phyloP scores from a whole-genome alignment of 2,888 invertebrate genomes.

The Cheilosia vulpina region DNA sequence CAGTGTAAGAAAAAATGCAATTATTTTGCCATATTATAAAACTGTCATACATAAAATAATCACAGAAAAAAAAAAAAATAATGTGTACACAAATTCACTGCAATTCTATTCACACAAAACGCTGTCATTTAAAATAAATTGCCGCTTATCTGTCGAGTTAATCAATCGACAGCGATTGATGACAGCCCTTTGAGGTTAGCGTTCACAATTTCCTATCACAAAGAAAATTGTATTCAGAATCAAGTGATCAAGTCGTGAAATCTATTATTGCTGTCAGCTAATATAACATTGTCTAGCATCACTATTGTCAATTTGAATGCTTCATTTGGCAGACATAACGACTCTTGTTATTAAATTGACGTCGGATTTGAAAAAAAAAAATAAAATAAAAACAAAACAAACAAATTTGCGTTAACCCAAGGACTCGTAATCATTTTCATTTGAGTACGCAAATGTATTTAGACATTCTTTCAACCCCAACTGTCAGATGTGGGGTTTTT shows the following conservation, averaged over 20 bases:
- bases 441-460: not conserved
- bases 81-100: too few species aligned
- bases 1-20: not conserved
- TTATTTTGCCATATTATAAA: not conserved
- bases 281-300: conserved; percentile 5
- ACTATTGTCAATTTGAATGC: not conserved
- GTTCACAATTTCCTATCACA: not conserved
- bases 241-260: conserved; percentile 6
- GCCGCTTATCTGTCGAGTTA: too few species aligned
- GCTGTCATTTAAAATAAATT: too few species aligned
- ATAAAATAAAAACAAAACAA: not conserved
- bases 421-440: not conserved
- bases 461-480: not conserved
- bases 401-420: not conserved
- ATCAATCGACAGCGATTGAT: conserved; percentile 27
- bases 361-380: not conserved
- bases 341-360: not conserved
- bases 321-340: conserved; percentile 5
- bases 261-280: conserved; percentile 14
- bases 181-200: conserved; percentile 7
- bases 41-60: not conserved
- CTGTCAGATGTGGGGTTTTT: not conserved
- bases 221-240: conserved; percentile 1
- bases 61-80: too few species aligned
- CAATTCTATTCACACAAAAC: too few species aligned